phyloP scores from a whole-genome alignment of 2,888 invertebrate genomes.

The Scaptomyza flava region DNA sequence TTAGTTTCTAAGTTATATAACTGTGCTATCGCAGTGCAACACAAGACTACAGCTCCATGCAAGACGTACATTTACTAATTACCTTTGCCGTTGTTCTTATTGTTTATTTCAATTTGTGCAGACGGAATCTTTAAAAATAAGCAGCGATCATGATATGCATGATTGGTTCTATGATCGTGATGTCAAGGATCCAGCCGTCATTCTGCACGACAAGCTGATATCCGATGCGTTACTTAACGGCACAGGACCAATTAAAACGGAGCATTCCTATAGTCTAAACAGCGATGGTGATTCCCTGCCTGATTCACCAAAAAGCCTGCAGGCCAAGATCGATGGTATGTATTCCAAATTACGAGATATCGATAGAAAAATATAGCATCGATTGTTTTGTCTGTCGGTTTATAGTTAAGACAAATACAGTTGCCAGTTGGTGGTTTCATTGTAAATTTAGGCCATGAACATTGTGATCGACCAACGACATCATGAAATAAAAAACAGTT shows the following conservation, averaged over 20 bases:
- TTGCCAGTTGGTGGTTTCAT: conserved; percentile 67
- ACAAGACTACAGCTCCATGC: conserved; percentile 56
- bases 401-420: conserved; percentile 64
- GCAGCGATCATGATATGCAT: conserved; percentile 88
- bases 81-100: conserved; percentile 65
- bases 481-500: conserved; percentile 50
- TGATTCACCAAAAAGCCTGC: conserved; percentile 87
- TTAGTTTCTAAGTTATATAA: conserved; percentile 72
- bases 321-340: conserved; percentile 90
- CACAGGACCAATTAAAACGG: conserved; percentile 93
- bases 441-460: conserved; percentile 72
- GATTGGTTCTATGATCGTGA: conserved; percentile 90
- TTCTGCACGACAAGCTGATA: conserved; percentile 92
- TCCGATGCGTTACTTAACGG: conserved; percentile 89
- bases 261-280: conserved; percentile 95
- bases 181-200: conserved; percentile 88
- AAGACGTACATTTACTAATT: conserved; percentile 72
- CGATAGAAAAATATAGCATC: conserved; percentile 40
- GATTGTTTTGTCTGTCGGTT: conserved; percentile 27
- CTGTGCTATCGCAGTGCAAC: conserved; percentile 66
- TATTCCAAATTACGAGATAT: conserved; percentile 9
- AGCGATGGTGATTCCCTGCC: conserved; percentile 90
- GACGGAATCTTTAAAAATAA: conserved; percentile 87
- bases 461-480: conserved; percentile 44
- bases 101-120: conserved; percentile 82